These are phyloP conservation scores for Chauna torquata DNA, from an alignment of 2,113 vertebrate species.

Conservation along the genomic window DNA sequence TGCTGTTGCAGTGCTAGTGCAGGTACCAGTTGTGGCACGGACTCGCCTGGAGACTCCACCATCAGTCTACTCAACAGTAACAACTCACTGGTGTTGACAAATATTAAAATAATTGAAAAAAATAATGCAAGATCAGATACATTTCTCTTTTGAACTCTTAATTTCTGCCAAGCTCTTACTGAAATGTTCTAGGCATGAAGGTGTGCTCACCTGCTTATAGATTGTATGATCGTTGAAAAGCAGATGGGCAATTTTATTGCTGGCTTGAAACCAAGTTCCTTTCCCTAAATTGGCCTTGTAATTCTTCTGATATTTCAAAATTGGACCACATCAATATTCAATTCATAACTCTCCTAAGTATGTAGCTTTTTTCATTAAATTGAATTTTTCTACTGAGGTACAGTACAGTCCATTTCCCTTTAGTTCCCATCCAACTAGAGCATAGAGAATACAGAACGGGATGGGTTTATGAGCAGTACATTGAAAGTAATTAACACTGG, in stretches of 20 bases:
- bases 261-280: neutral
- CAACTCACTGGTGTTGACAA: neutral
- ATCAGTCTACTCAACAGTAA: neutral
- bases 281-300: neutral
- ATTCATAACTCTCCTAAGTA: neutral
- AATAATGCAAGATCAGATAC: neutral
- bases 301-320: neutral
- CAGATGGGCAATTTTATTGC: neutral
- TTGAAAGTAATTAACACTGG: slow-evolving; percentile 37
- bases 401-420: neutral
- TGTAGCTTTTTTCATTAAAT: neutral
- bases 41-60: neutral
- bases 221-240: neutral
- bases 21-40: neutral
- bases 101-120: neutral
- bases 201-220: neutral
- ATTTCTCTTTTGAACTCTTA: neutral
- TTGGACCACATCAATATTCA: neutral
- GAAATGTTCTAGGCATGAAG: neutral
- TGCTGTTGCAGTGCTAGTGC: neutral
- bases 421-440: neutral
- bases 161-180: neutral
- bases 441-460: neutral
- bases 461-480: slow-evolving; percentile 14
- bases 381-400: slow-evolving; percentile 1